A percentile compares a stretch with the other conserved stretches of the same genome.
Evolutionary conservation across 2,797 vertebrate species (phyloP).

Genomic region (Poeciliopsis paucimaculata): DNA sequence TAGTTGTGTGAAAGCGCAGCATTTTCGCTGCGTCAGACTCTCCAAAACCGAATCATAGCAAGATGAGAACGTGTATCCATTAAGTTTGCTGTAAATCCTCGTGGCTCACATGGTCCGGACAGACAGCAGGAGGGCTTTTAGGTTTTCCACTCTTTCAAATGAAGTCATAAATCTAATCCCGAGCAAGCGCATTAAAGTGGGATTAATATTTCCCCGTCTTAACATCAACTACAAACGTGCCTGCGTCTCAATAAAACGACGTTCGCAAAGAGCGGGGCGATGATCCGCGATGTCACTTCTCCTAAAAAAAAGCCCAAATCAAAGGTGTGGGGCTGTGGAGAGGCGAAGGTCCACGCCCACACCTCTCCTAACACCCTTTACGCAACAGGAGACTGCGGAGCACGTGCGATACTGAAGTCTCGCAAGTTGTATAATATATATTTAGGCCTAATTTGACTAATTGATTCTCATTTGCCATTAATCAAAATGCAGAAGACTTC

Average conservation of each 20-base stretch:
- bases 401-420: neutral
- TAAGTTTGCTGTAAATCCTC: slow-evolving; percentile 34
- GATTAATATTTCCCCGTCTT: neutral
- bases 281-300: slow-evolving; percentile 24
- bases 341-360: slow-evolving; percentile 46
- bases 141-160: neutral
- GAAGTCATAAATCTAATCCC: slow-evolving; percentile 26
- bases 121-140: neutral
- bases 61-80: slow-evolving; percentile 43
- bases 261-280: neutral
- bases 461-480: neutral
- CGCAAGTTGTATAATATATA: neutral
- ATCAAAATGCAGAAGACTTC: neutral
- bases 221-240: neutral
- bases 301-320: slow-evolving; percentile 23
- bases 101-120: slow-evolving; percentile 35
- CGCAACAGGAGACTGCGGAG: neutral
- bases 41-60: slow-evolving; percentile 54
- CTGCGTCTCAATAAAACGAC: neutral
- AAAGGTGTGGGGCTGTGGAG: slow-evolving; percentile 28
- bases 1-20: slow-evolving; percentile 32
- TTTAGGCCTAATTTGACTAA: neutral
- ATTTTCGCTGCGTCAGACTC: slow-evolving; percentile 63
- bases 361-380: slow-evolving; percentile 16
- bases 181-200: neutral